Evolutionary conservation across 2,888 invertebrate species (phyloP), one percentile per base, ranked within the genome.

Genomic region (Ophonus ardosiacus): DNA sequence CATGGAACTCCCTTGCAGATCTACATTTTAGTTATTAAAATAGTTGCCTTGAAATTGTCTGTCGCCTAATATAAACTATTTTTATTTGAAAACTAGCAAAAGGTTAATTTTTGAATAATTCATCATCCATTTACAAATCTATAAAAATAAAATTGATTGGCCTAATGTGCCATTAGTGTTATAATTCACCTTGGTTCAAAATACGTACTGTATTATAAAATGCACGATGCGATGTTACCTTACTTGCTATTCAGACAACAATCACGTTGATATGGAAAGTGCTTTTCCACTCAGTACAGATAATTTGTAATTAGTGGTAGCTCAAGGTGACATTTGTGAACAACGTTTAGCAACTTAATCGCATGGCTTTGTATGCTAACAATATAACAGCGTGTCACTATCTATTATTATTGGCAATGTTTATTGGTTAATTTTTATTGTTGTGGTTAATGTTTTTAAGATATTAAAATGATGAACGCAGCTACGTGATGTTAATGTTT

Each of bases 61-160:
- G 7, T 68, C 38, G 10, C 24, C 15, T 24, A 59, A 13, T 10
- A 31, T 7, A 68, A 68, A 38, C 24, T 13, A n/a, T 31, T 38
- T 68, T 24, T 68, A 38, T 38, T 68, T 68, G 13, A 38, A 38
- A 68, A 68, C 15, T 7, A 6, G 31, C 31, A 38, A 68, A 68
- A 68, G 68, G 68, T 68, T 68, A 68, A 68, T 38, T 68, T 68
- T 38, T 68, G 68, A 68, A 68, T 68, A 68, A 68, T 68, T 68
- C 68, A 68, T 68, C 21, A 63, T 63, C 63, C 68, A 38, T 68
- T 68, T 68, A 68, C 24, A 31, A 24, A 68, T 13, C 68, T 5
- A 68, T 68, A 68, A 63, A 63, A 63, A 18, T 63, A 63, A 63
- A 63, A 24, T 63, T 24, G 68, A 68, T 38, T 68, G 8, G n/a